Base-by-base conservation (phyloP, 2,888 invertebrate species). In the Crematogaster levior region DNA sequence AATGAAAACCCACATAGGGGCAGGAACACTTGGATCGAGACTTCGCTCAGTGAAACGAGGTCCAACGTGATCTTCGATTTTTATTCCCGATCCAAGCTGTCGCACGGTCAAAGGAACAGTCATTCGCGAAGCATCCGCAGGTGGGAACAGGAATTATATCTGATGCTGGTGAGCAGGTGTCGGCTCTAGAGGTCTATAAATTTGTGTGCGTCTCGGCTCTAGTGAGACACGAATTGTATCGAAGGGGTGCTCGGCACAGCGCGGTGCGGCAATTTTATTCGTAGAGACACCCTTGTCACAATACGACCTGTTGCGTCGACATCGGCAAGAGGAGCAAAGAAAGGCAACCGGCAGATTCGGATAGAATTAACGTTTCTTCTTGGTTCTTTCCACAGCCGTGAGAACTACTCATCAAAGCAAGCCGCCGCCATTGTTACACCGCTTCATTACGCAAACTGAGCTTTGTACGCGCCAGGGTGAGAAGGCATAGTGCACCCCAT, bases 401-500 rank as follows among this genome's bases (percentile, higher is more conserved):
- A 93, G 94, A 94, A 94, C 91, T 82, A 86, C 81, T 6, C 79
- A 86, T 93, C 93, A 94, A 94, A 94, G 93, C 88, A 60, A 86
- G 90, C 93, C 93, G 93, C 90, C 90, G 86, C 81, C 88, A 92
- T 92, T 93, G 92, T 93, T 88, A 91, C 90, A 87, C 88, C 74
- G 88, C 82, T 89, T 92, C 91, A 93, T 94, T 93, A 92, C 93
- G 92, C 90, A 93, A 93, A 89, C 87, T 87, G 91, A 92, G 91
- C 90, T 92, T 92, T 91, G 90, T 85, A 83, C 75, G 73, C 60
- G 10, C 0, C 46, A 37, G 66, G 58, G 37, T 70, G 79, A 84
- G 46, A 37, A 82, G 30, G 46, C 60, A 70, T 43, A 72, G 34
- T 53, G n/a, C 40, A 15, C 24, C 51, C 37, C 18, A n/a, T 40